A percentile compares a stretch with the other conserved stretches of the same genome.
These are phyloP conservation scores for Glaucopsyche alexis DNA, from an alignment of 2,888 invertebrate species.

Conservation along the genomic window DNA sequence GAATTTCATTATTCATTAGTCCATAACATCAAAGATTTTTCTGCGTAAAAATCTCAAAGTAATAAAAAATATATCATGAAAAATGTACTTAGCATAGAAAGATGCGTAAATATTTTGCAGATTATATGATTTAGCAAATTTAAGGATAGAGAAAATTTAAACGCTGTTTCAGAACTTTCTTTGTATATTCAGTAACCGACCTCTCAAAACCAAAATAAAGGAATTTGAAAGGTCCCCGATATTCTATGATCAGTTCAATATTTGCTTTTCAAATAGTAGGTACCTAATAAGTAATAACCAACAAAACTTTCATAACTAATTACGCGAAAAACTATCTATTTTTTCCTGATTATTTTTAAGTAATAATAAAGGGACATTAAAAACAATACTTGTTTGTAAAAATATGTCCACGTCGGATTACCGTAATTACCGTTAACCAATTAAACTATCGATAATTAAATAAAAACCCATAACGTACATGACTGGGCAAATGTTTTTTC, in stretches of 20 bases:
- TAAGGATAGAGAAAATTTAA: neutral
- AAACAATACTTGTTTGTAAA: conserved; percentile 3
- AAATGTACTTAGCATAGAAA: conserved; percentile 3
- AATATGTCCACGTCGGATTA: conserved; percentile 13
- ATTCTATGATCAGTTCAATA: no score
- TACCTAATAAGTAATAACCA: no score
- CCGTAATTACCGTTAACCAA: conserved; percentile 8
- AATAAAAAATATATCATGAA: conserved; percentile 18
- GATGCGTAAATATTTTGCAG: conserved; percentile 10
- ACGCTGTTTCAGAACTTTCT: neutral
- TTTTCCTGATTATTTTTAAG: neutral
- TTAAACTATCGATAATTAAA: conserved; percentile 27
- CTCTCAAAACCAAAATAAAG: no score
- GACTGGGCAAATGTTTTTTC: conserved; percentile 32
- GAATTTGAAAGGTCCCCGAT: no score
- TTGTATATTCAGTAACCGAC: no score
- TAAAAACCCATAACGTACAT: conserved; percentile 24
- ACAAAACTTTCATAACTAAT: no score
- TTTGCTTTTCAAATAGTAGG: no score
- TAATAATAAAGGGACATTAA: neutral
- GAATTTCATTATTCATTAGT: conserved; percentile 29
- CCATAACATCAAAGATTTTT: conserved; percentile 29
- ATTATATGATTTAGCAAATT: neutral
- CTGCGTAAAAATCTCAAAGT: conserved; percentile 28
- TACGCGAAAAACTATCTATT: no score